Evolutionary conservation across 1,140 invertebrate genomes (phyloP).

Genomic region (Ptiloglossa arizonensis): DNA sequence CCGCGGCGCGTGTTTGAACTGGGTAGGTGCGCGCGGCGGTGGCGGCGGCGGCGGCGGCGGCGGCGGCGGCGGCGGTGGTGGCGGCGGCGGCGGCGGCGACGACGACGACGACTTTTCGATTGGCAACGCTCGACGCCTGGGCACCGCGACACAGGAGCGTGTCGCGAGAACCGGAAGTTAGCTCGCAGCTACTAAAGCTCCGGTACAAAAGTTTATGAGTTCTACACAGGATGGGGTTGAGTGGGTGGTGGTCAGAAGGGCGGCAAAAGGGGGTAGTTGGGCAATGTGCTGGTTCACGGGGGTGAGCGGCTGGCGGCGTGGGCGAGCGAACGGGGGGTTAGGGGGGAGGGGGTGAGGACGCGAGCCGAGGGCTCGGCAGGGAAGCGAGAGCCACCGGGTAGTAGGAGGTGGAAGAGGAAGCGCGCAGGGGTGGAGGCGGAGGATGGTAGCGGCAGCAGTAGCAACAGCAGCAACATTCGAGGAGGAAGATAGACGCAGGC

Average conservation of each 20-base stretch:
- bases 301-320: conserved; percentile 19
- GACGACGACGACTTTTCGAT: conserved; percentile 46
- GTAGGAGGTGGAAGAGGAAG: conserved; percentile 30
- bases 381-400: conserved; percentile 37
- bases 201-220: conserved; percentile 78
- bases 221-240: conserved; percentile 70
- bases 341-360: conserved; percentile 26
- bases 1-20: neutral
- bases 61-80: no score
- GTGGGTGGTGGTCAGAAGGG: conserved; percentile 64
- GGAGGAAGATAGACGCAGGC: conserved; percentile 76
- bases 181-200: conserved; percentile 76
- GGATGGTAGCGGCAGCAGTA: conserved; percentile 45
- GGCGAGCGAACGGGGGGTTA: conserved; percentile 26
- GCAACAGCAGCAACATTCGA: conserved; percentile 67
- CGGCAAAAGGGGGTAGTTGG: conserved; percentile 63
- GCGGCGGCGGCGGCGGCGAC: no score
- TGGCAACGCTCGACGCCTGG: conserved; percentile 41
- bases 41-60: no score
- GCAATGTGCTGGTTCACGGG: conserved; percentile 57
- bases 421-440: conserved; percentile 13
- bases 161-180: conserved; percentile 72
- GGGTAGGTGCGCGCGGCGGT: no score
- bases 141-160: conserved; percentile 44
- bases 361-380: conserved; percentile 51